Conservation (phyloP, 2,888 invertebrate species). For the Agrotis segetum region DNA sequence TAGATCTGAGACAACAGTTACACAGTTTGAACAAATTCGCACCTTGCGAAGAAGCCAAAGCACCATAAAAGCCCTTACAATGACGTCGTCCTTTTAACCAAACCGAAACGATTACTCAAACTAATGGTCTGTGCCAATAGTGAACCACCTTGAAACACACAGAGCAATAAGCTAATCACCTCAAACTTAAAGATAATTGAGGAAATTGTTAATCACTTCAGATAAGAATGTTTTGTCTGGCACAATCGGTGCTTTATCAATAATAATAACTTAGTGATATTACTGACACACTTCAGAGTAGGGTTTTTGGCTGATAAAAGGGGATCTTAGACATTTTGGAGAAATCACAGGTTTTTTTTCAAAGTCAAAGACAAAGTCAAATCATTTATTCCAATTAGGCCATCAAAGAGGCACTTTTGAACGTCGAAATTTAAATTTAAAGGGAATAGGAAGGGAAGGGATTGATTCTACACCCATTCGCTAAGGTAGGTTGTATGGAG, state of each 20-base stretch:
- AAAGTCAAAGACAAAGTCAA: no score
- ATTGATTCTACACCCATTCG: no score
- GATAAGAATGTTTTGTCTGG: constrained; percentile 38
- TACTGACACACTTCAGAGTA: constrained; percentile 34
- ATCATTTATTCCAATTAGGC: no score
- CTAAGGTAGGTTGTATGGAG: no score
- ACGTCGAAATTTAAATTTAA: no score
- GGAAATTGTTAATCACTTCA: constrained; percentile 38
- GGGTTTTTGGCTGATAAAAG: constrained; percentile 26
- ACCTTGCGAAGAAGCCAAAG: not conserved
- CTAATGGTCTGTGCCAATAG: not conserved
- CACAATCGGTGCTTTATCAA: constrained; percentile 20
- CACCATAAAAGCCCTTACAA: not conserved
- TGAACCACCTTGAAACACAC: constrained; percentile 31
- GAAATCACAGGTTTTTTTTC: no score
- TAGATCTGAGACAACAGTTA: no score
- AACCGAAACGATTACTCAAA: not conserved
- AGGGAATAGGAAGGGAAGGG: no score
- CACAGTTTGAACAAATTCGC: not conserved
- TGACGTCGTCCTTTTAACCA: constrained; percentile 4
- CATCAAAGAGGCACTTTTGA: no score
- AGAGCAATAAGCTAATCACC: constrained; percentile 29
- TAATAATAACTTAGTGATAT: constrained; percentile 9
- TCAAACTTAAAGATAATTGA: constrained; percentile 38
- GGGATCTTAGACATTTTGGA: no score